Base-by-base conservation (phyloP, 2,888 invertebrate species). In the Gymnoscelis rufifasciata region DNA sequence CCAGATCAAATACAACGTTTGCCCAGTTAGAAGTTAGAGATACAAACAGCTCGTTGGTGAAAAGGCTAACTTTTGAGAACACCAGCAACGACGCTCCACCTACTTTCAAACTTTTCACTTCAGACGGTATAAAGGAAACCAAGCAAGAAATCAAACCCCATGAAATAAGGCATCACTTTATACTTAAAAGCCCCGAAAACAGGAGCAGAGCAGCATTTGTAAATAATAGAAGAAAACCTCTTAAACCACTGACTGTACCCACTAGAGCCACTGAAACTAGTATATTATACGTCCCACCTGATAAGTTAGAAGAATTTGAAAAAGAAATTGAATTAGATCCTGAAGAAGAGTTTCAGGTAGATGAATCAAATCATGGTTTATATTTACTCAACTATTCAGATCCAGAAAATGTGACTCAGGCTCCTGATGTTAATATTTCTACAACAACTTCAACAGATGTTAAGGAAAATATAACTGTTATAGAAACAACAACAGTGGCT, bases 341-440 rank as follows among this genome's bases (percentile, higher is more conserved):
- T 0, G 89, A 89, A 57, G 89, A 89, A 74, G 88, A 84, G 48
- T 88, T 89, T 45, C 89, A 89, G 73, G 89, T 89, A 1, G 89
- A 89, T 51, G 89, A 89, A 66, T 88, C 89, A 0, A 89, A 88
- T 59, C 89, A 89, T 57, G 89, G 89, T 27, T 55, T 89, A 10
- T 89, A 88, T 68, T 66, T 89, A 54, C 74, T 89, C 3, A 89
- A 89, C 59, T 89, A 86, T 69, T 87, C 88, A 3, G 87, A 88
- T 31, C 73, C 83, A 11, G 86, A 84, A 54, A 87, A 86, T 57
- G 59, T 80, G 6, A 84, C 86, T 14, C 74, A 74, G 48, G 68
- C 47, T 35, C 64, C 69, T n/a, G 65, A 64, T 27, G 47, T 70
- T 45, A 83, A 75, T 57, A 69, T 66, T 57, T 74, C 75, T 10